Evolutionary conservation across 2,888 invertebrate genomes (phyloP).

Genomic region (Fragum sueziense): DNA sequence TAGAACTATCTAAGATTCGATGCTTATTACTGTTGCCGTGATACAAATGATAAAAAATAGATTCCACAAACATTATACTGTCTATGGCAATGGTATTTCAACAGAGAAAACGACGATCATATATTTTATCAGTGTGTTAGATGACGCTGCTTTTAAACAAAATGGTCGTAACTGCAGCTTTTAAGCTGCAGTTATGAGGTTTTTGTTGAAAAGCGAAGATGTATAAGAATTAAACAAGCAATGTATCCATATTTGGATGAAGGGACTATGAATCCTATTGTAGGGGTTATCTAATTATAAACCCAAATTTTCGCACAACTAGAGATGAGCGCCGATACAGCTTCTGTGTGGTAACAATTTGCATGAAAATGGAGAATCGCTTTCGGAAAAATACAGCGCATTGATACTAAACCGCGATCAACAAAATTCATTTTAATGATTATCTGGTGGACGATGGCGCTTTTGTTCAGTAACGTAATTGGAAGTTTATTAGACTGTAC

Average conservation of each 20-base stretch:
- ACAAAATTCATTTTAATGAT: background rate
- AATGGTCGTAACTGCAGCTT: too few species aligned
- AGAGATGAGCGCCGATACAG: background rate
- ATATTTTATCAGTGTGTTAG: too few species aligned
- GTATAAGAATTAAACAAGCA: background rate
- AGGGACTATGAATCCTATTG: background rate
- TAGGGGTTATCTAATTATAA: slow-evolving; percentile 8
- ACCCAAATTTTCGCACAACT: slow-evolving; percentile 11
- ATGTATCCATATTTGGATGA: background rate
- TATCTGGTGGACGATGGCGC: slow-evolving; percentile 5
- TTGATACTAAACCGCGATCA: background rate
- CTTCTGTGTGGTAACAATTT: slow-evolving; percentile 15
- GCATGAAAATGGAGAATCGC: slow-evolving; percentile 16
- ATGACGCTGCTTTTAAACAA: too few species aligned
- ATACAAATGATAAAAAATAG: too few species aligned
- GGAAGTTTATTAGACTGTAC: slow-evolving; percentile 3
- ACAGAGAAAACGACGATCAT: too few species aligned
- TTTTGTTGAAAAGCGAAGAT: too few species aligned
- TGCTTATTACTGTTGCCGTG: too few species aligned
- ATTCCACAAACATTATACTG: too few species aligned
- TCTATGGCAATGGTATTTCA: too few species aligned
- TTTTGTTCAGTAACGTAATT: slow-evolving; percentile 7
- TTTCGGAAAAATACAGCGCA: slow-evolving; percentile 14
- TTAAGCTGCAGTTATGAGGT: too few species aligned
- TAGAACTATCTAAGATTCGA: too few species aligned